phyloP scores from a whole-genome alignment of 2,797 vertebrate genomes.

The Ispidina picta region DNA sequence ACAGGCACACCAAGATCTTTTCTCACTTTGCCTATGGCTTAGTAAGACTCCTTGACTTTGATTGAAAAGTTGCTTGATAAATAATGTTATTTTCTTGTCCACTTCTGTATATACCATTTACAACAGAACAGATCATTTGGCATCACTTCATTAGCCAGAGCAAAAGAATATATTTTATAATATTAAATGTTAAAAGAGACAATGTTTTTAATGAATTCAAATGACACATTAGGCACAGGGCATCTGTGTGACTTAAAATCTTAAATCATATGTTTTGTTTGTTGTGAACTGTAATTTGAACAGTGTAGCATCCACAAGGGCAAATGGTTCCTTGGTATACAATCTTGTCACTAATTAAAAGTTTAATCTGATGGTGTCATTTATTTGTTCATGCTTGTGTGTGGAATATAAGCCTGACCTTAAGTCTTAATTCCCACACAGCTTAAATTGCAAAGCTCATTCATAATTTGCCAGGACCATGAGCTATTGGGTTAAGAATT shows the following conservation, averaged over 20 bases:
- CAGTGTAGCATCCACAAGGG: not conserved
- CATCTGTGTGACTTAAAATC: not conserved
- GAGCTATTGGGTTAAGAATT: not conserved
- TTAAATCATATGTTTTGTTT: not conserved
- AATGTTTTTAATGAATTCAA: not conserved
- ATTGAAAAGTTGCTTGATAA: constrained; percentile 20
- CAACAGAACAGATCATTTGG: not conserved
- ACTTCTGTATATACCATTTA: not conserved
- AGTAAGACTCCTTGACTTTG: not conserved
- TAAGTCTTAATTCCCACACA: not conserved
- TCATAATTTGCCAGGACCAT: not conserved
- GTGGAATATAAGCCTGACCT: not conserved
- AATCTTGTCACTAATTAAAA: not conserved
- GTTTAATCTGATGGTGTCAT: not conserved
- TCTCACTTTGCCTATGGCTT: not conserved
- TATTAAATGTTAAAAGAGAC: not conserved
- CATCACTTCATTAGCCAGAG: constrained; percentile 20
- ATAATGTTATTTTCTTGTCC: constrained; percentile 29
- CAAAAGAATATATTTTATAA: not conserved
- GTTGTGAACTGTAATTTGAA: not conserved
- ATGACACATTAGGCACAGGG: not conserved
- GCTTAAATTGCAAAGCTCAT: not conserved
- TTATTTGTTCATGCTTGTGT: not conserved
- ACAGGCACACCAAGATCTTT: not conserved
- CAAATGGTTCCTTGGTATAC: not conserved